Evolutionary conservation across 37 sponge, comb jelly and placozoan genomes (phyloP), one percentile per base, ranked within the genome.

Genomic region (Amphimedon queenslandica): DNA sequence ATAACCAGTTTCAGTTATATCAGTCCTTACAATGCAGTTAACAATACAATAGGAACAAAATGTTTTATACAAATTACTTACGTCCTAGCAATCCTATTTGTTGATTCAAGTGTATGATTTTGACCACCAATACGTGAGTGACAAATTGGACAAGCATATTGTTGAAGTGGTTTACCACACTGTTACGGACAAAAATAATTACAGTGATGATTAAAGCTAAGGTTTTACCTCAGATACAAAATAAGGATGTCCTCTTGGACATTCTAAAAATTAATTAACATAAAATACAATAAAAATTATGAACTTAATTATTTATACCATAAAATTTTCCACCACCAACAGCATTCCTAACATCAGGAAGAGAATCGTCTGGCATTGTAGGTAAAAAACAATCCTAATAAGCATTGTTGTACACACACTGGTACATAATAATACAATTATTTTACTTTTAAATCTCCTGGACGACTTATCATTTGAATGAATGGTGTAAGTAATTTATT

Each of bases 191-290:
- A 36, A 13, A 40, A 8, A 10, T 32, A 32, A 6, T 34, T 4
- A 40, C 42, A 27, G 21, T n/a, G 16, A 23, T 37, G 5, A 60
- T n/a, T n/a, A 25, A 25, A 6, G 5, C 8, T 60, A 42, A 40
- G 37, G 16, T 41, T 72, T 80, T 58, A 84, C 90, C 58, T 89
- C 81, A 40, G 60, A 65, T 36, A 89, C 72, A 18, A 80, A 76
- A 58, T 89, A 89, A 8, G 82, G 86, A 77, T 90, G 91, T 27
- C 91, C 91, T 41, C 65, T 80, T 5, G 82, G 78, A 57, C 91
- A 90, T 60, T 72, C 88, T 82, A 25, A 39, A 13, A 6, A 63
- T 27, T 41, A 20, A 34, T 27, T 41, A 20, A 34, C n/a, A 37
- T 31, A 18, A 33, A 4, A 27, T 20, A 36, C 3, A 42, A 25